These are phyloP conservation scores for Pomacea canaliculata DNA, from an alignment of 2,888 invertebrate species.

Conservation along the genomic window DNA sequence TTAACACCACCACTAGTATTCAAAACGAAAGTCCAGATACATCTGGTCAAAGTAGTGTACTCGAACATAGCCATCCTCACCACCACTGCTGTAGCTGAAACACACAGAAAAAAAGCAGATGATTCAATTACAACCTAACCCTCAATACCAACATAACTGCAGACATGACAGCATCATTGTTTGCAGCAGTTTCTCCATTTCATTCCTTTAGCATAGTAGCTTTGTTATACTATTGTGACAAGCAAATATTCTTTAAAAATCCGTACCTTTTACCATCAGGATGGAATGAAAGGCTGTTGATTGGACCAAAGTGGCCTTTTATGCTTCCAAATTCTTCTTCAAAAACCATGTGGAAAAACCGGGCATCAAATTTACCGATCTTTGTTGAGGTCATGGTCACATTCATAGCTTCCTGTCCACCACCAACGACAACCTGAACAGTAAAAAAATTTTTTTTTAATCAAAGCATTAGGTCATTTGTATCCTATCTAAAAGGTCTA, in stretches of 20 bases:
- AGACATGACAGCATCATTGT: too few species aligned
- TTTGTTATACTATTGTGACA: too few species aligned
- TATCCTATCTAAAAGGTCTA: neutral
- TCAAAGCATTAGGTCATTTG: neutral
- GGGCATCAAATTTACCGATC: constrained; percentile 95
- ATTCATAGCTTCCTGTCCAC: constrained; percentile 99
- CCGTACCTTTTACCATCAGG: constrained; percentile 88
- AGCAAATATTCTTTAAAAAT: too few species aligned
- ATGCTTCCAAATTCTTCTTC: constrained; percentile 97
- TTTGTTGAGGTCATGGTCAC: constrained; percentile 74
- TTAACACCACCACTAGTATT: constrained; percentile 73
- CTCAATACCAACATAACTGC: too few species aligned
- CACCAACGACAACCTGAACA: constrained; percentile 87
- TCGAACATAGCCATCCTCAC: constrained; percentile 98
- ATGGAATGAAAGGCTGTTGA: constrained; percentile 97
- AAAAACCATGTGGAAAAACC: constrained; percentile 93
- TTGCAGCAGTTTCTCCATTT: too few species aligned
- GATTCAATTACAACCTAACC: neutral
- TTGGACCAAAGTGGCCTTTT: constrained; percentile 99
- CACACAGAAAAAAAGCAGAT: constrained; percentile 1
- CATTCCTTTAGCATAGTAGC: too few species aligned
- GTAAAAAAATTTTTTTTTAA: neutral
- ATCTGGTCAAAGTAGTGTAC: constrained; percentile 96
- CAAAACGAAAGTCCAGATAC: constrained; percentile 96
- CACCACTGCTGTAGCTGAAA: constrained; percentile 89